A percentile compares a stretch with the other conserved stretches of the same genome.
phyloP scores from a whole-genome alignment of 2,888 invertebrate genomes.

The Yponomeuta plumbellus region DNA sequence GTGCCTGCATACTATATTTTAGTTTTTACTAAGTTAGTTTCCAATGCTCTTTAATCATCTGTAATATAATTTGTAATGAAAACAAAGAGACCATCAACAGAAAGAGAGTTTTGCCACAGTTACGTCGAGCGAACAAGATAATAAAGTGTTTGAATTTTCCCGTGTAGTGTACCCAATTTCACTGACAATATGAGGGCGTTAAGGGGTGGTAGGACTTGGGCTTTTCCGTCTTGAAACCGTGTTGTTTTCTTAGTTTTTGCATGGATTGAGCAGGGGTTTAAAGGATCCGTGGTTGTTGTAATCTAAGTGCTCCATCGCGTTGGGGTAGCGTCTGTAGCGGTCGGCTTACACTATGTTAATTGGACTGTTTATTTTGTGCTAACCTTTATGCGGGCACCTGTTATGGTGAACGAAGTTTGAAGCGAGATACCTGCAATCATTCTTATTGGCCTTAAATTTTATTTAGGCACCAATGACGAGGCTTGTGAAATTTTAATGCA shows the following conservation, averaged over 20 bases:
- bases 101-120: not conserved
- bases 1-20: not conserved
- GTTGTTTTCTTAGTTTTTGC: not conserved
- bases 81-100: not conserved
- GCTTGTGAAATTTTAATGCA: too few relatives aligned
- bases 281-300: slow-evolving; percentile 47
- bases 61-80: not conserved
- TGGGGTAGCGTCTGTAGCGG: not conserved
- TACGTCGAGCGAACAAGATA: not conserved
- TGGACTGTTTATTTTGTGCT: not conserved
- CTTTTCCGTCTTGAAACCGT: not conserved
- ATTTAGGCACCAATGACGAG: too few relatives aligned
- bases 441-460: too few relatives aligned
- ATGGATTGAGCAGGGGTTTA: not conserved
- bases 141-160: slow-evolving; percentile 53
- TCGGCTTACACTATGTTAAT: not conserved
- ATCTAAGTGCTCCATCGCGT: not conserved
- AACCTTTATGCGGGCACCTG: not conserved
- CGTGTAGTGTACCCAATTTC: slow-evolving; percentile 69
- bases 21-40: too few relatives aligned
- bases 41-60: too few relatives aligned
- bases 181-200: slow-evolving; percentile 63
- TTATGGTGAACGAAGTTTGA: not conserved
- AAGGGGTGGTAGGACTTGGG: slow-evolving; percentile 24
- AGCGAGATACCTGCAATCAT: too few relatives aligned